Percentiles rank a stretch among this genome's conserved stretches.
These are phyloP conservation scores for Strix uralensis DNA, from an alignment of 2,113 vertebrate genomes.

Conservation along the genomic window DNA sequence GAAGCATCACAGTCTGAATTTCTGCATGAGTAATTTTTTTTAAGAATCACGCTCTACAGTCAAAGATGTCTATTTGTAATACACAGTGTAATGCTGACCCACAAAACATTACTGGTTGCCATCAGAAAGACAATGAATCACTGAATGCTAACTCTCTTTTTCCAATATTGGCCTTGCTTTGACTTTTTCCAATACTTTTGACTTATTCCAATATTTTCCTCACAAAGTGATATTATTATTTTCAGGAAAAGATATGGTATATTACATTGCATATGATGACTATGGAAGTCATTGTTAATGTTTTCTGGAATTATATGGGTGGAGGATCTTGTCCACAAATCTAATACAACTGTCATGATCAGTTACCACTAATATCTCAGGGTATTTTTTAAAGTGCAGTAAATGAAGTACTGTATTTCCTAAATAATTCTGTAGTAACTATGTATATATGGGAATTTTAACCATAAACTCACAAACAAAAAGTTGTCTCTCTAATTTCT, in stretches of 20 bases:
- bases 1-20: not conserved
- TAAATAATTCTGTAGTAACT: not conserved
- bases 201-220: not conserved
- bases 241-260: not conserved
- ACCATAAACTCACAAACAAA: not conserved
- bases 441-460: not conserved
- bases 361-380: not conserved
- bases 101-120: not conserved
- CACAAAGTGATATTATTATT: not conserved
- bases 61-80: not conserved
- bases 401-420: not conserved
- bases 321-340: not conserved
- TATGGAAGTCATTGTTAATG: not conserved
- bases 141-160: not conserved
- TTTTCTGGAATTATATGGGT: not conserved
- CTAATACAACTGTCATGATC: too few species aligned
- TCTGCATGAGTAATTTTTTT: not conserved
- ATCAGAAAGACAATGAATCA: not conserved
- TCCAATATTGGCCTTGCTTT: not conserved
- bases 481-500: not conserved
- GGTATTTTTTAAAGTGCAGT: not conserved
- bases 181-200: too few species aligned
- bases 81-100: not conserved
- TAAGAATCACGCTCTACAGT: not conserved
- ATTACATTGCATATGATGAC: not conserved